Evolutionary conservation across 2,113 vertebrate species (phyloP), one percentile per base, ranked within the genome.

Genomic region (Hydrochoerus hydrochaeris): DNA sequence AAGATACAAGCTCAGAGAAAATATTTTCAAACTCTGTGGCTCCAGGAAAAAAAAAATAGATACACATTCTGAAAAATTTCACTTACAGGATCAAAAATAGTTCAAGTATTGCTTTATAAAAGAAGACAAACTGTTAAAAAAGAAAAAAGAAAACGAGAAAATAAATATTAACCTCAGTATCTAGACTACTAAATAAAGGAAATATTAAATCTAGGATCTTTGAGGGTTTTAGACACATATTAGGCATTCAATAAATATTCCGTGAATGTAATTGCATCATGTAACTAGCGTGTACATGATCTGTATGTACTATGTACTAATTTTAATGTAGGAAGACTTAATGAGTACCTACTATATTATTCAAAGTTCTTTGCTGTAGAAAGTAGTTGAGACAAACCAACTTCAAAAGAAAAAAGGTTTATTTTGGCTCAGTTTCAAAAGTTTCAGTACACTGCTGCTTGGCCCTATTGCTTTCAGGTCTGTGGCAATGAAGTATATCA

Each of bases 261-360:
- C 60, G 85, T 75, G 16, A 92, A 86, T 44, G 84, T 24, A 94
- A 75, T 38, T 67, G 16, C 1, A 75, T 67, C 24, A 75, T 62
- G 6, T 88, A 32, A 80, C n/a, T 41, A n/a, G 2, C 82, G 52
- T 32, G 14, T 95, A 83, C 13, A 41, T 62, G 28, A 88, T 20
- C 28, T 49, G 22, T 94, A 91, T 94, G 88, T 73, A 95, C 38
- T 57, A 90, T n/a, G n/a, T n/a, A 82, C 52, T 35, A 41, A 81
- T 75, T 77, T 94, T 88, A n/a, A 77, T 88, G 49, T 81, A n/a
- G 5, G 75, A 85, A 86, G 24, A n/a, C 22, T 13, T 80, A 92
- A 85, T 87, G 30, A 60, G 49, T 26, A 89, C 19, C 46, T 44
- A 41, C 82, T 32, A 2, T 57, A n/a, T 9, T 67, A 46, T 30